Evolutionary conservation across 1,140 invertebrate genomes (phyloP), one percentile per base, ranked within the genome.

Genomic region (Cardiocondyla obscurior): DNA sequence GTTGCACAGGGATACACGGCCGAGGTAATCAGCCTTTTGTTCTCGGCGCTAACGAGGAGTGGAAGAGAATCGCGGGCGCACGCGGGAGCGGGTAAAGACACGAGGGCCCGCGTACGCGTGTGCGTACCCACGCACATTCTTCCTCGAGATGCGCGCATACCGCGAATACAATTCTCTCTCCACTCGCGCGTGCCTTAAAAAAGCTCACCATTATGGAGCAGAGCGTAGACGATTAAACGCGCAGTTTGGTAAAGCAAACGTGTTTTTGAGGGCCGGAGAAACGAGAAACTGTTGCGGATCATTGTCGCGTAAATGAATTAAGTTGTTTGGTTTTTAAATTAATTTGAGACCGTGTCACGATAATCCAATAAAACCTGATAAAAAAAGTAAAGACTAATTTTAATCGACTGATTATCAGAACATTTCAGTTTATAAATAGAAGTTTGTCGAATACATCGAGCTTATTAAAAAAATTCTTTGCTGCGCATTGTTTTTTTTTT

Each of bases 21-120:
- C 77, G 42, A 64, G 82, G 55, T 88, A 90, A 88, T 90, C 84
- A 84, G 82, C 62, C 89, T 89, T 89, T 90, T 88, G 85, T 90
- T 84, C 62, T 53, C 36, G 7, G 44, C 57, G 77, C 51, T 90
- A 89, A 90, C 87, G 85, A 90, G 87, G 39, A 73, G 79, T 49
- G 49, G 55, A 62, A 81, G 73, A 81, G 79, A 69, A 84, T 84
- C 67, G 36, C 69, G 36, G 51, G 12, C 28, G 28, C 49, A n/a
- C n/a, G n/a, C n/a, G n/a, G n/a, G n/a, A n/a, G n/a, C n/a, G n/a
- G n/a, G n/a, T n/a, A n/a, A n/a, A n/a, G n/a, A n/a, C n/a, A n/a
- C n/a, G n/a, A n/a, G n/a, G n/a, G n/a, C n/a, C n/a, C n/a, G n/a
- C n/a, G n/a, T n/a, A n/a, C n/a, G n/a, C 14, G 3, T 10, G 3